Percentiles rank a stretch among this genome's conserved stretches.
These are phyloP conservation scores for Callyntrura guangdongensis DNA, from an alignment of 2,888 invertebrate genomes.

Conservation along the genomic window DNA sequence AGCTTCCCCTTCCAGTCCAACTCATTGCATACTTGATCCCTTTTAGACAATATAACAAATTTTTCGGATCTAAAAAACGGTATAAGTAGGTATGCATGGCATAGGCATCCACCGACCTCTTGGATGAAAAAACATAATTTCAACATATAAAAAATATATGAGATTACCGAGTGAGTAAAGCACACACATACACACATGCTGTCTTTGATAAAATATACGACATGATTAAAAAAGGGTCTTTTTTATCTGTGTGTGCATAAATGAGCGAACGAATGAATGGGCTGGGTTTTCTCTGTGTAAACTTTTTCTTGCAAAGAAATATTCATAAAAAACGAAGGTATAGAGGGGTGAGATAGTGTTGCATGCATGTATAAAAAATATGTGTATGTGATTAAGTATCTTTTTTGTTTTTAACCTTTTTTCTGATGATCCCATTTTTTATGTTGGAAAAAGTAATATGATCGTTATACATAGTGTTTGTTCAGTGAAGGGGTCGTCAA, in stretches of 20 bases:
- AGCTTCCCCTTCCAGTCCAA: constrained; percentile 10
- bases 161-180: constrained; percentile 32
- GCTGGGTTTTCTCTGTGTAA: background rate
- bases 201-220: constrained; percentile 48
- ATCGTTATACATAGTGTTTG: constrained; percentile 15
- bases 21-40: constrained; percentile 48
- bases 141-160: constrained; percentile 23
- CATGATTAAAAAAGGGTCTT: constrained; percentile 67
- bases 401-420: constrained; percentile 50
- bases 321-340: constrained; percentile 63
- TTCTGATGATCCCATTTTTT: constrained; percentile 15
- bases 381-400: constrained; percentile 4
- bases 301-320: constrained; percentile 37
- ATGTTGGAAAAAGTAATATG: constrained; percentile 30
- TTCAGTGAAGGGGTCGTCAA: constrained; percentile 70
- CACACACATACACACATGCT: constrained; percentile 51
- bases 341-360: background rate
- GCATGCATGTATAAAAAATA: constrained; percentile 39
- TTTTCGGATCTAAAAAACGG: background rate
- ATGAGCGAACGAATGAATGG: constrained; percentile 10
- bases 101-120: constrained; percentile 1
- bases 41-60: constrained; percentile 56
- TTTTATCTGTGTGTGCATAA: constrained; percentile 52
- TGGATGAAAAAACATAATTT: constrained; percentile 61
- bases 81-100: constrained; percentile 3